Base-by-base conservation (phyloP, 2,888 invertebrate species). In the Lapara coniferarum region DNA sequence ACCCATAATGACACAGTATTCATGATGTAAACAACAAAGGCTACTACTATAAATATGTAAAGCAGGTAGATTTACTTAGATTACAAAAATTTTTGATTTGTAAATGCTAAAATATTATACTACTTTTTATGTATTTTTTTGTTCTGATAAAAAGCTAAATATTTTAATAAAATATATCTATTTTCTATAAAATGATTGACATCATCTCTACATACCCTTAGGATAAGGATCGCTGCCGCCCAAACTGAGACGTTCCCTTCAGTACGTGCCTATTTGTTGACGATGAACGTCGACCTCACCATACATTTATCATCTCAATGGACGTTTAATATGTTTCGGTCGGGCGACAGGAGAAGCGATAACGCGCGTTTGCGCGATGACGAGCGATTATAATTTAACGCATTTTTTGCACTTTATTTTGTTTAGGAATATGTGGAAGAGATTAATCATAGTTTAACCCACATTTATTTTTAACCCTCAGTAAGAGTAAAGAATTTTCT, bases 291-390 rank as follows among this genome's bases (percentile, higher is more conserved):
- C 86, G 81, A 86, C 84, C 84, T 86, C 84, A 78, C 78, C 80
- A 80, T 83, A 86, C 92, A 92, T 93, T 90, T 89, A 93, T 93
- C 93, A 93, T 90, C 87, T 81, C 78, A 84, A 83, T 86, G 84
- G 88, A 89, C 84, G 87, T 90, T 90, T 93, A 93, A 92, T 92
- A 92, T 92, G 90, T 92, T 91, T 85, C 82, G 86, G 80, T 80
- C 78, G 78, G 85, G 81, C 88, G 92, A 91, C 92, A 91, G 89
- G 81, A 77, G 72, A 75, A 75, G 80, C 74, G 89, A 87, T 89
- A 89, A 86, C 84, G 79, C 67, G 78, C 72, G 77, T 72, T 70
- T 74, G 74, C 74, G 77, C 77, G 78, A 77, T 81, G 76, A 79
- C 81, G 75, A 77, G 78, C 79, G 81, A 81, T 85, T 82, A 84